Base-by-base conservation (phyloP, 2,888 invertebrate genomes). In the Drosophila lutescens region DNA sequence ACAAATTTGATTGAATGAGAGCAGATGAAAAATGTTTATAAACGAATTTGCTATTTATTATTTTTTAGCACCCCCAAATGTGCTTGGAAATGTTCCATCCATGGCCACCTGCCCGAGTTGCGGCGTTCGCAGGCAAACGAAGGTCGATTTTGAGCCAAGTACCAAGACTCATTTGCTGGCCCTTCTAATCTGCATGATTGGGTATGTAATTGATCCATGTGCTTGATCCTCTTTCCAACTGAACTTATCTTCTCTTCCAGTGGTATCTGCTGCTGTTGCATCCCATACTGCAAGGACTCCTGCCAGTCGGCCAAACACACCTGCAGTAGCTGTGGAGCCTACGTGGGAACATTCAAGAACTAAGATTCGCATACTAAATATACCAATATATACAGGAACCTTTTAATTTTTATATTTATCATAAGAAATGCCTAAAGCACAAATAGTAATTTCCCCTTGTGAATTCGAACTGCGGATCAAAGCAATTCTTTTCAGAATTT, bases 241-340 rank as follows among this genome's bases (percentile, higher is more conserved):
- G 1, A 7, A 12, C 2, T 9, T 1, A n/a, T 9, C 34, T 1
- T 12, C 1, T 34, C 10, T 12, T 20, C n/a, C 23, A 81, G 80
- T 30, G 80, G 80, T 63, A 26, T 78, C 23, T 90, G 88, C 40
- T 90, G 89, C 63, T 78, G 76, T 32, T 89, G 90, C 61, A 76
- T 90, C 32, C 90, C 89, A 0, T 89, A 89, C 55, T 83, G 78
- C 43, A 59, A 83, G 58, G 74, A 91, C 47, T 87, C 79, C 44
- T 91, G 91, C 59, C 89, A 89, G 71, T 90, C 78, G 68, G 84
- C 90, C 34, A 79, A 82, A 2, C 91, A 91, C 68, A 79, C 68
- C 41, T 91, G 91, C 71, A 62, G 67, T 44, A 77, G 72, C 53
- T 91, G 91, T 51, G 81, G 87, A 54, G 77, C 86, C 41, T 91